Evolutionary conservation across 2,797 vertebrate species (phyloP).

Genomic region (Mus caroli): DNA sequence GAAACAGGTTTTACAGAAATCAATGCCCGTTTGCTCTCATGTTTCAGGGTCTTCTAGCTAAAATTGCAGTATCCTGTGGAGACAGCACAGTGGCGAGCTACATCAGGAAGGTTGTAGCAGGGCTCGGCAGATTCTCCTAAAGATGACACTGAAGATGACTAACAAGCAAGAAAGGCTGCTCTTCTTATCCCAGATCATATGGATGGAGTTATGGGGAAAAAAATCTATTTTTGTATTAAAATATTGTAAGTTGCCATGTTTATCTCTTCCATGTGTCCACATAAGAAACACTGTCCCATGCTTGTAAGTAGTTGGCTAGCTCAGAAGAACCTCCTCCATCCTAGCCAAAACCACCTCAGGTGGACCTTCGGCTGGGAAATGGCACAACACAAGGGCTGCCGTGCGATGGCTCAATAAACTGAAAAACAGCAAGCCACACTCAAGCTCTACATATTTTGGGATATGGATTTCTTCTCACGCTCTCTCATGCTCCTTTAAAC

Average conservation of each 20-base stretch:
- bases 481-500: too few species aligned
- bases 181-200: neutral
- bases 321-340: too few species aligned
- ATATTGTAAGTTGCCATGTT: neutral
- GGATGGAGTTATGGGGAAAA: neutral
- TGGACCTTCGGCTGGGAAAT: too few species aligned
- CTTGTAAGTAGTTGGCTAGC: too few species aligned
- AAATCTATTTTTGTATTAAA: constrained; percentile 63
- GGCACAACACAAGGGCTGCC: too few species aligned
- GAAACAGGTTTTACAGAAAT: neutral
- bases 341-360: too few species aligned
- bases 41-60: constrained; percentile 88
- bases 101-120: constrained; percentile 87
- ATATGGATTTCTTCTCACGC: too few species aligned
- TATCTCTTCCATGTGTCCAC: constrained; percentile 17
- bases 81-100: constrained; percentile 82
- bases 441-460: too few species aligned
- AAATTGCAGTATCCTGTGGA: constrained; percentile 85
- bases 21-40: neutral
- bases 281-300: neutral
- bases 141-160: neutral
- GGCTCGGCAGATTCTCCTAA: neutral
- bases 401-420: too few species aligned
- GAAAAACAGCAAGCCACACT: too few species aligned
- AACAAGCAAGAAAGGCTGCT: neutral